phyloP scores from a whole-genome alignment of 2,888 invertebrate species.

The Cantharis lateralis region DNA sequence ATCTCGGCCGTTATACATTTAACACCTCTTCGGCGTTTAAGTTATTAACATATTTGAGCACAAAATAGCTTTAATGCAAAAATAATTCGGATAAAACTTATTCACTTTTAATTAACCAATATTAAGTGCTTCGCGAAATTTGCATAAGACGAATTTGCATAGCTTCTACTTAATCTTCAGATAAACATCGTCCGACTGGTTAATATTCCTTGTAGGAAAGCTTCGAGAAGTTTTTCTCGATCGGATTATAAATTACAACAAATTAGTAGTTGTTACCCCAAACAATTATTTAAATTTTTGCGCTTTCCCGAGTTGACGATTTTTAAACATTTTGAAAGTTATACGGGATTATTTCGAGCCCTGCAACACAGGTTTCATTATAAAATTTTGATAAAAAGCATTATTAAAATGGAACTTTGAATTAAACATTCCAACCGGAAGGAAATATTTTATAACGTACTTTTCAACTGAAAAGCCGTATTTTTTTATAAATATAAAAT shows the following conservation, averaged over 20 bases:
- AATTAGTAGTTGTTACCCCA: not conserved
- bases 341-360: not conserved
- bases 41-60: slow-evolving; percentile 13
- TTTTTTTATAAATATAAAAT: not conserved
- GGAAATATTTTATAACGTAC: not conserved
- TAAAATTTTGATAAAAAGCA: not conserved
- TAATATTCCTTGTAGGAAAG: not conserved
- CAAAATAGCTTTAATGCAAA: slow-evolving; percentile 1
- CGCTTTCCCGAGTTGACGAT: not conserved
- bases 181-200: not conserved
- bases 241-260: not conserved
- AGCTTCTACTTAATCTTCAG: not conserved
- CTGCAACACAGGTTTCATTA: not conserved
- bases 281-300: not conserved
- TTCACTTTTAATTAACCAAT: not conserved
- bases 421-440: not conserved
- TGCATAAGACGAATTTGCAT: not conserved
- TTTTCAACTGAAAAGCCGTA: not conserved
- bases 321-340: not conserved
- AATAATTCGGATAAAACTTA: slow-evolving; percentile 2
- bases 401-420: not conserved
- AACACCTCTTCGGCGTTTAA: slow-evolving; percentile 20
- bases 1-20: slow-evolving; percentile 20
- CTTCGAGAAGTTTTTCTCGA: not conserved
- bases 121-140: not conserved